Base-by-base conservation (phyloP, 1,140 invertebrate species). In the Listronotus oregonensis region DNA sequence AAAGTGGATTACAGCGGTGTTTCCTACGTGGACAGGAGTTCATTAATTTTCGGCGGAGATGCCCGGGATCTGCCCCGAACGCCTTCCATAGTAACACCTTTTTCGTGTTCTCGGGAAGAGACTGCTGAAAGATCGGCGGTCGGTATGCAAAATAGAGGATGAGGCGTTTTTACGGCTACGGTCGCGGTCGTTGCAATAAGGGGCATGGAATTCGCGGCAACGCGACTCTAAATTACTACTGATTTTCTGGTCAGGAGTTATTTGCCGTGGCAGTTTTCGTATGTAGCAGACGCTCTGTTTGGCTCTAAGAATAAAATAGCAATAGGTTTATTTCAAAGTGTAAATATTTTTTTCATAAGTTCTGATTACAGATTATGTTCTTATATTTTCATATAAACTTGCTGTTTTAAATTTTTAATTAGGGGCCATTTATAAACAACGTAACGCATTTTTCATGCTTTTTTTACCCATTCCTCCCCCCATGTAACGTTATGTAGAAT, bases 1-100 rank as follows among this genome's bases (percentile, higher is more conserved):
- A 73, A 75, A 75, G 71, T 75, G 71, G 71, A 75, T 75, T 75
- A 73, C 73, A 69, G 70, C 70, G 63, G 56, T 52, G 68, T 73
- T 71, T 72, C 64, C 65, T 73, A 75, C 73, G 73, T 75, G 73
- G 73, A 73, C 73, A 72, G 73, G 67, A 74, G 73, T 73, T 75
- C 71, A 75, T 75, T 75, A 75, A 75, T 75, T 71, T 71, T 62
- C 66, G 47, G 59, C 58, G 42, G 51, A 47, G 55, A 62, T 55
- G 52, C 27, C 49, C 32, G 17, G 50, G 58, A 32, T 52, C 55
- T 54, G 42, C 44, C 44, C 62, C 52, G 47, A 63, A 52, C 58
- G 54, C 56, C 65, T 40, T 64, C 65, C 27, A 39, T 37, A 67
- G 68, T 57, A 62, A 75, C 73, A 75, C 73, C 73, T 75, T 75